These are phyloP conservation scores for Nesidiocoris tenuis DNA, from an alignment of 2,888 invertebrate species.

Conservation along the genomic window DNA sequence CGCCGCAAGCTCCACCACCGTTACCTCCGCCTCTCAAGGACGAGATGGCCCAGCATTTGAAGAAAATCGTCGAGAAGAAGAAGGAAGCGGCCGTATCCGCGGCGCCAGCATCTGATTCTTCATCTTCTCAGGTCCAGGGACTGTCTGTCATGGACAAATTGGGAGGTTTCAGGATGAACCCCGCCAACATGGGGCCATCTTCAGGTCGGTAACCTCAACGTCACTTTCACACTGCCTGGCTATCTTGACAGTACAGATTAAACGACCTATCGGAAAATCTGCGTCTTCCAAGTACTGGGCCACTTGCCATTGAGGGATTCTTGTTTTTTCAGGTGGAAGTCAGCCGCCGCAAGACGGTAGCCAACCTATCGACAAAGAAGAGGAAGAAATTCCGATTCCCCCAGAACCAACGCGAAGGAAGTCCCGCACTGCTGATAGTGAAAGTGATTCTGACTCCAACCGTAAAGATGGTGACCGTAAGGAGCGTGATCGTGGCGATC, in stretches of 20 bases:
- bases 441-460: constrained; percentile 37
- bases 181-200: constrained; percentile 42
- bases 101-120: not conserved
- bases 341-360: too few relatives aligned
- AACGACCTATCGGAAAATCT: too few relatives aligned
- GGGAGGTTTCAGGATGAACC: constrained; percentile 49
- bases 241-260: too few relatives aligned
- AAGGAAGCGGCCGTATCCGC: constrained; percentile 44
- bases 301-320: too few relatives aligned
- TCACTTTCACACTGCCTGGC: too few relatives aligned
- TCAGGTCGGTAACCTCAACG: too few relatives aligned
- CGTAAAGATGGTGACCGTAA: constrained; percentile 12
- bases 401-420: constrained; percentile 39
- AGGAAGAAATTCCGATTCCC: too few relatives aligned
- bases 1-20: constrained; percentile 46
- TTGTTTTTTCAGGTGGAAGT: too few relatives aligned
- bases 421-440: constrained; percentile 37
- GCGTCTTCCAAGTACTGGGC: too few relatives aligned
- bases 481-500: constrained; percentile 27
- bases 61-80: constrained; percentile 49
- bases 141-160: constrained; percentile 48
- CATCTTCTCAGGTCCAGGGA: not conserved
- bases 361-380: too few relatives aligned
- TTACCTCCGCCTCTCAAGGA: constrained; percentile 45
- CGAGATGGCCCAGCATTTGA: constrained; percentile 48